A percentile compares a stretch with the other conserved stretches of the same genome.
These are phyloP conservation scores for Tretioscincus oriximinensis DNA, from an alignment of 2,113 vertebrate genomes.

Conservation along the genomic window DNA sequence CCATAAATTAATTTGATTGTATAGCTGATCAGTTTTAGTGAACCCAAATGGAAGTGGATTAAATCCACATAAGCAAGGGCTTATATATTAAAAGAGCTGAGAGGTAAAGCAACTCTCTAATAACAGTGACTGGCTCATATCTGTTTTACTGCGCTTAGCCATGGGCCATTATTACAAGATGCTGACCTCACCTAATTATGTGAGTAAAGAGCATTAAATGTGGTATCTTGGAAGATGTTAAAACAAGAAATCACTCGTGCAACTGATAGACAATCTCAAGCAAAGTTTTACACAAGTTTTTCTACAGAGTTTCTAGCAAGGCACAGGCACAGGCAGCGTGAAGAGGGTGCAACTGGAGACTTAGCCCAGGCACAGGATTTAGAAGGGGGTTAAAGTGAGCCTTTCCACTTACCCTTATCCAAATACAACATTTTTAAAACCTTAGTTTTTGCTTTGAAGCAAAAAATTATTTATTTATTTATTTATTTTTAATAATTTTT, in stretches of 20 bases:
- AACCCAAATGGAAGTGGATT: conserved; percentile 65
- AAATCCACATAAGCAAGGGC: conserved; percentile 67
- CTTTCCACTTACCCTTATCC: too few relatives aligned
- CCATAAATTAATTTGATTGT: conserved; percentile 63
- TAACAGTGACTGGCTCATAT: conserved; percentile 50
- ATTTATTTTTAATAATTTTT: too few relatives aligned
- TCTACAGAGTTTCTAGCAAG: too few relatives aligned
- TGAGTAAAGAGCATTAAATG: neutral
- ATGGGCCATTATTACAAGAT: neutral
- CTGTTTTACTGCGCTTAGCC: neutral
- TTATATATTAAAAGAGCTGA: conserved; percentile 62
- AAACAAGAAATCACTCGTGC: neutral
- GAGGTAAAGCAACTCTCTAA: conserved; percentile 58
- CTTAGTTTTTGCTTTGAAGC: too few relatives aligned
- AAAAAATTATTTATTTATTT: too few relatives aligned
- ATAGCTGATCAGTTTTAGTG: conserved; percentile 70
- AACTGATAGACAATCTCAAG: neutral
- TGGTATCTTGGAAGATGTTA: neutral
- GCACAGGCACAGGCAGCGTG: too few relatives aligned
- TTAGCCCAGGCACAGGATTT: too few relatives aligned
- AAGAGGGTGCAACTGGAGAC: too few relatives aligned
- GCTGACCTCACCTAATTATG: neutral
- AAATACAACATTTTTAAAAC: too few relatives aligned
- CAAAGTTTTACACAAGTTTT: neutral
- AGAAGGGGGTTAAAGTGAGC: too few relatives aligned